Percentiles rank a stretch among this genome's conserved stretches.
phyloP scores from a whole-genome alignment of 1,140 invertebrate species.

The Drosophila auraria region DNA sequence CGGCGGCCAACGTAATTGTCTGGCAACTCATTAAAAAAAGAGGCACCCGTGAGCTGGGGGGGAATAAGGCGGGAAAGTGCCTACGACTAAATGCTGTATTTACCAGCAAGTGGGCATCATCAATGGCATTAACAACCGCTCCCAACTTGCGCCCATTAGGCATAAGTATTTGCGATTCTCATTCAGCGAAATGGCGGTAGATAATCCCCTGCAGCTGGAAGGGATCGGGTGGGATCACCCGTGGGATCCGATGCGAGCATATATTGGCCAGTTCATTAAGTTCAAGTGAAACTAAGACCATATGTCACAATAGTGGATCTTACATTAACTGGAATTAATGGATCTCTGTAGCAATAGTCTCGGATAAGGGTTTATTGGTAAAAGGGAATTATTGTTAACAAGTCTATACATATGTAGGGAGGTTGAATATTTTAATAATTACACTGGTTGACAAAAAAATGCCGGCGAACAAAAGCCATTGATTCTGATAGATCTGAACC shows the following conservation, averaged over 20 bases:
- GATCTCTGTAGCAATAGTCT: too few relatives aligned
- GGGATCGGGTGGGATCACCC: constrained; percentile 11
- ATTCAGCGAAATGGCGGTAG: neutral
- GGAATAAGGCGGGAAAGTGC: neutral
- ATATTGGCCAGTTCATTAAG: constrained; percentile 11
- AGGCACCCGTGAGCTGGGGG: neutral
- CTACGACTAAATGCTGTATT: constrained; percentile 51
- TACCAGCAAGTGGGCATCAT: constrained; percentile 13
- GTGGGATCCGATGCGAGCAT: constrained; percentile 10
- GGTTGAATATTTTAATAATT: too few relatives aligned
- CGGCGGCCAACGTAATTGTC: constrained; percentile 65
- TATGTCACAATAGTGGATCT: neutral
- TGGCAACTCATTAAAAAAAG: constrained; percentile 75
- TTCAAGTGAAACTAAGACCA: neutral
- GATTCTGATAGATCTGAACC: too few relatives aligned
- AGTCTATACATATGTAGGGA: too few relatives aligned
- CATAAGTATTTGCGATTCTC: constrained; percentile 39
- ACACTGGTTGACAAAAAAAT: too few relatives aligned
- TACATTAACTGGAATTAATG: neutral
- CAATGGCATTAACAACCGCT: constrained; percentile 19
- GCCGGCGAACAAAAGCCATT: too few relatives aligned
- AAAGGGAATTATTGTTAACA: too few relatives aligned
- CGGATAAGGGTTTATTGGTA: too few relatives aligned
- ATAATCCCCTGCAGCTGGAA: constrained; percentile 16
- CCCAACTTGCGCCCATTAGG: constrained; percentile 31